Base-by-base conservation (phyloP, 2,113 vertebrate species). In the Proteles cristata region DNA sequence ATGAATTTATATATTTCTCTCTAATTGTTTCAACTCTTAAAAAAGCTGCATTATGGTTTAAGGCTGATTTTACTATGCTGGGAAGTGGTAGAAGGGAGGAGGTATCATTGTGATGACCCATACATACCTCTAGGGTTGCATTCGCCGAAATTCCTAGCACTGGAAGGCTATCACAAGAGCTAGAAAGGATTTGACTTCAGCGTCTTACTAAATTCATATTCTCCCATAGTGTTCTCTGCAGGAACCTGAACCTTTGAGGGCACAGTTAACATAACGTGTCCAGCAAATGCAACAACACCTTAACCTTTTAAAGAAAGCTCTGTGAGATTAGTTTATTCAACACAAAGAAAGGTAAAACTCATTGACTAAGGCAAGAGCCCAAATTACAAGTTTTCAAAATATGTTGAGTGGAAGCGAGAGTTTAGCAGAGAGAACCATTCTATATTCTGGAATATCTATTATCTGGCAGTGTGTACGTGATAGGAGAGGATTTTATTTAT, bases 181-280 rank as follows among this genome's bases (percentile, higher is more conserved):
- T 94, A 14, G 86, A 97, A 61, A 94, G 69, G 61, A 82, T 92
- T 94, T 97, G 55, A 80, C 95, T 94, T 88, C 77, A 95, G 68
- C 77, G 92, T 98, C 97, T 97, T 73, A 87, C 85, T 95, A 87
- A 74, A 25, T 98, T 88, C 69, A 66, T 74, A 43, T 76, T 94
- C 23, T 97, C 96, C 91, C 96, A 53, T 58, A 79, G 58, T 31
- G 8, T 83, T 97, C 73, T 53, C 88, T 83, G 87, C 53, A 94
- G 93, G 55, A 98, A 65, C 45, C 11, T 76, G 88, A 80, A 92
- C 94, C 89, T 94, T 10, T 0, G 0, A 95, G 97, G 88, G 33
- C 80, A 1, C 11, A 0, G 91, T 98, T 92, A 89, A 97, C 35
- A 48, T 63, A 73, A 96, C 88, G 88, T 96, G 69, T 93, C 73